Evolutionary conservation across 2,797 vertebrate genomes (phyloP).

Genomic region (Novumbra hubbsi): DNA sequence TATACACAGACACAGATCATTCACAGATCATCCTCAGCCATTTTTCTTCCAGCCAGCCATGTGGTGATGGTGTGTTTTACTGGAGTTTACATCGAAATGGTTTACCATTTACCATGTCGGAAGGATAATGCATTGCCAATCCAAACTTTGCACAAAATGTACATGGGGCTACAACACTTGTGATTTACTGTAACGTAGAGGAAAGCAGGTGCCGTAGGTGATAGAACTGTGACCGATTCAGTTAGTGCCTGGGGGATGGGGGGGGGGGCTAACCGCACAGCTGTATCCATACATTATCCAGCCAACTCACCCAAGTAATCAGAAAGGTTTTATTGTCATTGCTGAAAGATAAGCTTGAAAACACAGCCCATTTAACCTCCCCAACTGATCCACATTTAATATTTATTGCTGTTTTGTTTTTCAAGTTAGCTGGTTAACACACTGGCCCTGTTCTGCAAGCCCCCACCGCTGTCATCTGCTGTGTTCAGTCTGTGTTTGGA

Average conservation of each 20-base stretch:
- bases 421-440: too few relatives aligned
- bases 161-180: constrained; percentile 55
- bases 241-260: constrained; percentile 6
- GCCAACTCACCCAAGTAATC: too few relatives aligned
- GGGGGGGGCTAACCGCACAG: constrained; percentile 32
- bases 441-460: too few relatives aligned
- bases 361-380: too few relatives aligned
- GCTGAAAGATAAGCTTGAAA: too few relatives aligned
- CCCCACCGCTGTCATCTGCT: too few relatives aligned
- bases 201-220: background rate
- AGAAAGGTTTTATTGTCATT: too few relatives aligned
- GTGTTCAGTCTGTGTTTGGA: constrained; percentile 51
- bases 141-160: constrained; percentile 21
- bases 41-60: constrained; percentile 10
- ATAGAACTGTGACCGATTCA: background rate
- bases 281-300: too few relatives aligned
- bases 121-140: constrained; percentile 17
- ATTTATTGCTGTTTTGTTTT: too few relatives aligned
- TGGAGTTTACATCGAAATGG: constrained; percentile 13
- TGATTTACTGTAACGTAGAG: constrained; percentile 46
- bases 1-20: background rate
- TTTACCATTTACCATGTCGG: constrained; percentile 36
- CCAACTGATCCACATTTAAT: too few relatives aligned
- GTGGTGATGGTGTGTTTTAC: background rate
- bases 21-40: constrained; percentile 21